These are phyloP conservation scores for Hypercompe scribonia DNA, from an alignment of 2,888 invertebrate species.

Conservation along the genomic window DNA sequence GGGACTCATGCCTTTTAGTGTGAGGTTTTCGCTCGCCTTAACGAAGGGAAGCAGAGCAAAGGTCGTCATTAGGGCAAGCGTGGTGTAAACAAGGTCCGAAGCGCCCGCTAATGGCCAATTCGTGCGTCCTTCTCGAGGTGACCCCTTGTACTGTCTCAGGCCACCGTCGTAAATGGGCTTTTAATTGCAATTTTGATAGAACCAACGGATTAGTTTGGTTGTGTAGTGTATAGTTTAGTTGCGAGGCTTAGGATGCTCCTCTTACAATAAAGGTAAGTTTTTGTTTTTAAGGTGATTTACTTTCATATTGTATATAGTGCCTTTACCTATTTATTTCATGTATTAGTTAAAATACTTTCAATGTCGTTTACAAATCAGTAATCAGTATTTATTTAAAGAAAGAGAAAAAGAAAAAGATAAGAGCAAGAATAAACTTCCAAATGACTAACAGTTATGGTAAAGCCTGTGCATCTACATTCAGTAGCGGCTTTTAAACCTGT, in stretches of 20 bases:
- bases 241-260: slow-evolving; percentile 29
- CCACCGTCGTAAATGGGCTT: slow-evolving; percentile 81
- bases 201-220: slow-evolving; percentile 79
- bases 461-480: neutral
- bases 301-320: neutral
- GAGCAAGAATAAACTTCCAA: no score
- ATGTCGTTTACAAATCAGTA: neutral
- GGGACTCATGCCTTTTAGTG: slow-evolving; percentile 85
- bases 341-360: neutral
- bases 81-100: slow-evolving; percentile 87
- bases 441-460: no score
- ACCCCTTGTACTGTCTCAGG: slow-evolving; percentile 81
- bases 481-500: neutral
- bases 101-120: slow-evolving; percentile 87
- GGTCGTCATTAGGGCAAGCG: slow-evolving; percentile 87
- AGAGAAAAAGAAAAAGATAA: no score
- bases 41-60: slow-evolving; percentile 87
- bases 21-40: slow-evolving; percentile 86
- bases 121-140: slow-evolving; percentile 84
- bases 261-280: slow-evolving; percentile 4
- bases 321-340: neutral
- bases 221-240: slow-evolving; percentile 56
- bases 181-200: slow-evolving; percentile 86
- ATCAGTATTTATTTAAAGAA: neutral
- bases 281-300: neutral